phyloP scores from a whole-genome alignment of 2,888 invertebrate species.

The Chymomyza amoena region DNA sequence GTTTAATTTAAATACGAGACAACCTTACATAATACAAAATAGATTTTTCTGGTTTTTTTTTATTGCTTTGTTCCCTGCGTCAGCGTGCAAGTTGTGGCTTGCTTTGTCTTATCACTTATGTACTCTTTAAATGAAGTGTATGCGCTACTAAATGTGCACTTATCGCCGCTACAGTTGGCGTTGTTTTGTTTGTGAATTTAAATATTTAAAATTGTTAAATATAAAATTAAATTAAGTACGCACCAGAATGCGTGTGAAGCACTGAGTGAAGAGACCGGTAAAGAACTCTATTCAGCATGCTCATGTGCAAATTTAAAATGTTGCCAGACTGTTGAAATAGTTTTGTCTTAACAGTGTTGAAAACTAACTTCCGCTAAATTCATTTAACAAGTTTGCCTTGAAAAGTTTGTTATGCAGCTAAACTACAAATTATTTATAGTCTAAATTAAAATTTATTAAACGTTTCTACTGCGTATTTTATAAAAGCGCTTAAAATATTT shows the following conservation, averaged over 20 bases:
- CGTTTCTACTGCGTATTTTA: neutral
- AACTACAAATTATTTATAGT: neutral
- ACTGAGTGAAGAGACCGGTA: conserved; percentile 42
- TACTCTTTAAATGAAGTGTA: conserved; percentile 26
- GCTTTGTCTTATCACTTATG: conserved; percentile 47
- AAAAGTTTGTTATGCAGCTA: neutral
- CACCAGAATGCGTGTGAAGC: conserved; percentile 36
- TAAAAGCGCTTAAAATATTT: neutral
- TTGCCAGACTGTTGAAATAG: neutral
- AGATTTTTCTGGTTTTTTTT: conserved; percentile 55
- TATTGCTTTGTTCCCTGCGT: conserved; percentile 14
- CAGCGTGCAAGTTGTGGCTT: conserved; percentile 36
- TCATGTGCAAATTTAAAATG: neutral
- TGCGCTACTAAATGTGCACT: conserved; percentile 7
- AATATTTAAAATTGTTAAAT: conserved; percentile 25
- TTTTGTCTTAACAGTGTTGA: no score
- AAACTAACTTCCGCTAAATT: no score
- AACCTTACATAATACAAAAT: conserved; percentile 63
- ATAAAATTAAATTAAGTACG: conserved; percentile 35
- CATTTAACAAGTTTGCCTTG: neutral
- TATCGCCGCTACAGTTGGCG: conserved; percentile 42
- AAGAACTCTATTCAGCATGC: conserved; percentile 3
- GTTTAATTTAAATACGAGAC: conserved; percentile 23
- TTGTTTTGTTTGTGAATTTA: conserved; percentile 29
- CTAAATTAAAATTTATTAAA: neutral